A percentile compares a stretch with the other conserved stretches of the same genome.
Evolutionary conservation across 2,113 vertebrate species (phyloP).

Genomic region (Rousettus leschenaultii): DNA sequence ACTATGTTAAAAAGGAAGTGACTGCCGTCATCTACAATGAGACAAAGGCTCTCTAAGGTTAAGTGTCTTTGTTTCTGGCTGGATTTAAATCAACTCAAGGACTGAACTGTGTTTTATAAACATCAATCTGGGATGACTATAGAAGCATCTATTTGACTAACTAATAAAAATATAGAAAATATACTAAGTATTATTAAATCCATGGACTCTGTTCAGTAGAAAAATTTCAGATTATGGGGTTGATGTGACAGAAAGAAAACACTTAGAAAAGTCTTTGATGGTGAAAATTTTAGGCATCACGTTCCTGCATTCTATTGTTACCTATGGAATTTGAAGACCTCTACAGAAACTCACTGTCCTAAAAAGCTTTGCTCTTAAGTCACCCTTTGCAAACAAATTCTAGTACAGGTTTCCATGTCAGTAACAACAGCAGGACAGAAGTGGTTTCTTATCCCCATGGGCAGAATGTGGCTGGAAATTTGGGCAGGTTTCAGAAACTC

Average conservation of each 20-base stretch:
- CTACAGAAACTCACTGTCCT: background rate
- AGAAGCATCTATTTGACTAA: background rate
- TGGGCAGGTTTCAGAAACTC: background rate
- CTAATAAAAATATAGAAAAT: background rate
- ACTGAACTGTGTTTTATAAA: background rate
- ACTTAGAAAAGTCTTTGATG: background rate
- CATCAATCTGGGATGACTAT: background rate
- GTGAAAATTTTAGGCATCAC: background rate
- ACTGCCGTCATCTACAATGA: background rate
- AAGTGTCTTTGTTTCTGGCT: background rate
- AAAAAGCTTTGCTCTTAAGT: background rate
- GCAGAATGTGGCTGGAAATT: background rate
- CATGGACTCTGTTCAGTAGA: background rate
- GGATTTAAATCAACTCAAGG: background rate
- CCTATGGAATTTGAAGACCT: background rate
- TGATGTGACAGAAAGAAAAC: background rate
- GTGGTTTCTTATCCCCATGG: background rate
- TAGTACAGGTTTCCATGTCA: background rate
- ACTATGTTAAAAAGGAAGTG: background rate
- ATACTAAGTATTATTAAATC: background rate
- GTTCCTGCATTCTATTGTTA: fast-evolving
- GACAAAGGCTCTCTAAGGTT: background rate
- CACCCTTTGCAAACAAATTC: background rate
- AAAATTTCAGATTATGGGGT: background rate
- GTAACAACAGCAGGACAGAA: background rate